These are phyloP conservation scores for Ophioderma brevispina DNA, from an alignment of 35 echinoderm and acorn worm species.

Conservation along the genomic window DNA sequence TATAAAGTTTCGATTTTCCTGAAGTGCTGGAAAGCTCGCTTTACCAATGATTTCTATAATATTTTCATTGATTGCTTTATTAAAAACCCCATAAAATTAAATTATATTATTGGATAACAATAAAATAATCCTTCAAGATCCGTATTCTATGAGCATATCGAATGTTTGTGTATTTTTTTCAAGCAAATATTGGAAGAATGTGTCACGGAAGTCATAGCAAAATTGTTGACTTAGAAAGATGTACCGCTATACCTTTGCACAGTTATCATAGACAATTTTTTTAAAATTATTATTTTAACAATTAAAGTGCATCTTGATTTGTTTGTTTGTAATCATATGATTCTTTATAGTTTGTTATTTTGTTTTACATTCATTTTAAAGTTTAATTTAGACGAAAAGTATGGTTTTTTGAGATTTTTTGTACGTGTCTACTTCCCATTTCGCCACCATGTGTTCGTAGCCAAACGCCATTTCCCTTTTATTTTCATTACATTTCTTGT, in stretches of 20 bases:
- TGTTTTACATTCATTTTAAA: background rate
- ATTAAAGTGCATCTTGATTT: too few species aligned
- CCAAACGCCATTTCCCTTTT: background rate
- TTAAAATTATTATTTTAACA: too few species aligned
- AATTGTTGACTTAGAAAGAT: background rate
- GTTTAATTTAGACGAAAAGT: background rate
- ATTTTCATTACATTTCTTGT: background rate
- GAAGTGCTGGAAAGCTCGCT: background rate
- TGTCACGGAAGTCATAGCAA: background rate
- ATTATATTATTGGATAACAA: too few species aligned
- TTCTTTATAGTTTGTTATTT: constrained; percentile 3
- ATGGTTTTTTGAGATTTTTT: background rate
- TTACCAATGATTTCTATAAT: background rate
- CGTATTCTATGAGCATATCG: too few species aligned
- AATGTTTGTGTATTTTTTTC: background rate
- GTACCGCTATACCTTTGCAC: too few species aligned
- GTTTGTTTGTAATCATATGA: background rate
- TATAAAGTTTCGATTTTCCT: background rate
- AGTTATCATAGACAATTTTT: too few species aligned
- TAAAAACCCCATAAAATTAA: too few species aligned
- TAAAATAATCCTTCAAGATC: too few species aligned
- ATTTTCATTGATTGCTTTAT: background rate
- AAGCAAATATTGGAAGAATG: background rate
- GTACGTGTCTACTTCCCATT: background rate
- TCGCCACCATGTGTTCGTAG: background rate